Evolutionary conservation across 2,797 vertebrate species (phyloP).

Genomic region (Dicrostonyx torquatus): DNA sequence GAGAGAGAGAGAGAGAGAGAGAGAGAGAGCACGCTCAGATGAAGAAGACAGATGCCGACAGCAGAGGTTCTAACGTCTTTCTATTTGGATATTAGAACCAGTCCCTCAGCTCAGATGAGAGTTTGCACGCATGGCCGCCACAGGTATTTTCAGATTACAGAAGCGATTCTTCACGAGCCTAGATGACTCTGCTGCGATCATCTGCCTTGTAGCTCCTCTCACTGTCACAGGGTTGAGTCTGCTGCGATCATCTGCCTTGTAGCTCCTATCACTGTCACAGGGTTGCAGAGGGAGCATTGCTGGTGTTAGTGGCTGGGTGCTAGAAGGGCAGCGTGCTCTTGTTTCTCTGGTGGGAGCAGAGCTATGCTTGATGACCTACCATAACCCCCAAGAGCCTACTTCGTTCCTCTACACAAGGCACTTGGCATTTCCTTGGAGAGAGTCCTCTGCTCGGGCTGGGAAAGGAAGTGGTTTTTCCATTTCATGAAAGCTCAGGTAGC

Average conservation of each 20-base stretch:
- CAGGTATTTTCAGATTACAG: slow-evolving; percentile 3
- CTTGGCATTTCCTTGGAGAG: not conserved
- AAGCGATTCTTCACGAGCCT: slow-evolving; percentile 22
- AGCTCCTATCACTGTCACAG: not conserved
- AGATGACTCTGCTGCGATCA: not conserved
- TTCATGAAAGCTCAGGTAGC: not conserved
- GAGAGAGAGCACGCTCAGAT: not conserved
- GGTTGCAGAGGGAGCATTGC: not conserved
- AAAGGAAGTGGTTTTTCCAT: not conserved
- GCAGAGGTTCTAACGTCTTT: not conserved
- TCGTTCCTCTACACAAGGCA: not conserved
- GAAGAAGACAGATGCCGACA: not conserved
- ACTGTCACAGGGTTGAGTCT: not conserved
- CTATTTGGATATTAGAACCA: not conserved
- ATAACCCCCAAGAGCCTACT: not conserved
- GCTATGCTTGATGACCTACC: not conserved
- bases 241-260: not conserved
- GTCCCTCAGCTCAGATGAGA: not conserved
- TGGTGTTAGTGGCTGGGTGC: not conserved
- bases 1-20: not conserved
- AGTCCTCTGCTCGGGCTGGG: not conserved
- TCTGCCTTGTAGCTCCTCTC: not conserved
- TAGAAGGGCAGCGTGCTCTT: not conserved
- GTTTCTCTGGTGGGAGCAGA: not conserved
- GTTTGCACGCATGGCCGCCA: not conserved